Evolutionary conservation across 2,888 invertebrate genomes (phyloP).

Genomic region (Parnassius apollo): DNA sequence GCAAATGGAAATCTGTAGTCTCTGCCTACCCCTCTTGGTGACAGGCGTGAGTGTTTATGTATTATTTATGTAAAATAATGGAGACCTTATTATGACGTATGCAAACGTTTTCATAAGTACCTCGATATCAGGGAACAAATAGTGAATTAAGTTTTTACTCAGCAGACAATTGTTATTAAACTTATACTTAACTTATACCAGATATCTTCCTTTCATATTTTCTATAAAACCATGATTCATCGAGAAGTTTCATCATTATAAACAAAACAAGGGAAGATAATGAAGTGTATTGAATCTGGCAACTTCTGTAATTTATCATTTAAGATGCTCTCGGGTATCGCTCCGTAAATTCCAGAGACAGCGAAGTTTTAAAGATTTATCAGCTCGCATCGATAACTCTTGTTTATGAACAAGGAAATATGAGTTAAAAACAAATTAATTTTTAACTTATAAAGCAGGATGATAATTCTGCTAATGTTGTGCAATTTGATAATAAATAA

Average conservation of each 20-base stretch:
- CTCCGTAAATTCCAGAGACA: constrained; percentile 49
- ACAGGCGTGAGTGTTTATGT: too few relatives aligned
- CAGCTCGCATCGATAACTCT: constrained; percentile 24
- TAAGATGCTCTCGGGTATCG: constrained; percentile 48
- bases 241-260: constrained; percentile 26
- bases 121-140: too few relatives aligned
- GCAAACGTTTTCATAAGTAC: too few relatives aligned
- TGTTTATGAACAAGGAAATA: constrained; percentile 22
- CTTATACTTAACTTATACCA: too few relatives aligned
- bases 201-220: constrained; percentile 13
- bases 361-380: constrained; percentile 51
- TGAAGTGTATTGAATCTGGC: constrained; percentile 57
- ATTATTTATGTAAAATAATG: too few relatives aligned
- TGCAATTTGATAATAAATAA: too few relatives aligned
- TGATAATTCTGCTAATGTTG: too few relatives aligned
- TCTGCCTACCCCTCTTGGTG: too few relatives aligned
- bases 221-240: constrained; percentile 18
- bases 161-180: too few relatives aligned
- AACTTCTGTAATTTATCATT: constrained; percentile 73
- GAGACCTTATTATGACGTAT: too few relatives aligned
- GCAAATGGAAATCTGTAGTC: too few relatives aligned
- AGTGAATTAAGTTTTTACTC: too few relatives aligned
- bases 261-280: constrained; percentile 28
- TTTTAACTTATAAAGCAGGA: not conserved
- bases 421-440: constrained; percentile 19